A percentile compares a stretch with the other conserved stretches of the same genome.
Evolutionary conservation across 1,140 invertebrate genomes (phyloP).

Genomic region (Drosophila repleta): DNA sequence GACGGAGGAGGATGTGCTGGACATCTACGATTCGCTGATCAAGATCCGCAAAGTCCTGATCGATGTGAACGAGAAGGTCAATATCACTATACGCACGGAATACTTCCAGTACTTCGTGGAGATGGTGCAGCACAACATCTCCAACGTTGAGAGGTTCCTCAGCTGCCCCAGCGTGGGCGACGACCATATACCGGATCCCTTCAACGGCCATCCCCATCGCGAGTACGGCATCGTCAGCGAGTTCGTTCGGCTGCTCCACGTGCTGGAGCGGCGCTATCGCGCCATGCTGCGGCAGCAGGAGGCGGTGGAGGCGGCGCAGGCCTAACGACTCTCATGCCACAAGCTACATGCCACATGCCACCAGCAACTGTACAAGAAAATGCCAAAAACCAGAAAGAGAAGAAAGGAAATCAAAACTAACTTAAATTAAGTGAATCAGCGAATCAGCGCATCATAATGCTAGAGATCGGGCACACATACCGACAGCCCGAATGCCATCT

Average conservation of each 20-base stretch:
- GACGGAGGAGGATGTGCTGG: constrained; percentile 12
- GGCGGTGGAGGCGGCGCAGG: neutral
- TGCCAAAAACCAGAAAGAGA: constrained; percentile 33
- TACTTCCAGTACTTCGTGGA: constrained; percentile 10
- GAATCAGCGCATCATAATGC: neutral
- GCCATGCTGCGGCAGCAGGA: neutral
- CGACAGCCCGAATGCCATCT: neutral
- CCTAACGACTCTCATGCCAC: neutral
- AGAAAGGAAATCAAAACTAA: neutral
- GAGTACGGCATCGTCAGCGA: constrained; percentile 28
- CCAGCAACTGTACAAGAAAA: constrained; percentile 27
- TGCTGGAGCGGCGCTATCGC: constrained; percentile 33
- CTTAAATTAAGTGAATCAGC: neutral
- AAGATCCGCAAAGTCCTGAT: neutral
- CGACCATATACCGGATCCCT: neutral
- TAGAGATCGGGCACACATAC: neutral
- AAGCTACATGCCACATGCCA: neutral
- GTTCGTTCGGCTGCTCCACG: constrained; percentile 29
- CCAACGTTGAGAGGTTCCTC: neutral
- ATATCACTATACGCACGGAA: neutral
- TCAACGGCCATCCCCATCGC: neutral
- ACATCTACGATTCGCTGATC: constrained; percentile 25
- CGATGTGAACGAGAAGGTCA: rapidly evolving
- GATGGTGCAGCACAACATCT: constrained; percentile 32
- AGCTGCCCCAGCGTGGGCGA: neutral